Base-by-base conservation (phyloP, 2,113 vertebrate species). In the Rhineura floridana region DNA sequence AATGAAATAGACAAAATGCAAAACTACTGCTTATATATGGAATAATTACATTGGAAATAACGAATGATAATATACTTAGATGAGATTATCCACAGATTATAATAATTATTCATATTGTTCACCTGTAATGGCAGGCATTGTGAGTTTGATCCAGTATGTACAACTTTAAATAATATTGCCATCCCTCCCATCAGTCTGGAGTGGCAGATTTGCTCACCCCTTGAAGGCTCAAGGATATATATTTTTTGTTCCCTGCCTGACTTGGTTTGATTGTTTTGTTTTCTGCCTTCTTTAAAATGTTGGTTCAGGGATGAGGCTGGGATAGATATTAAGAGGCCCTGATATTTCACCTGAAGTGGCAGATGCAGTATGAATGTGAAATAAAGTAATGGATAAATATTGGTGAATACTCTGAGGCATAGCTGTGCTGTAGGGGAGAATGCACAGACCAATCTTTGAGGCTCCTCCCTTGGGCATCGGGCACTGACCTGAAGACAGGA, bases 1-100 rank as follows among this genome's bases (percentile, higher is more conserved):
- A 82, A 73, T 72, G 36, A 87, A 87, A 65, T n/a, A 87, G 70
- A 83, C 11, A 83, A 50, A 7, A 5, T 75, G 70, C 55, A 76
- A 39, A 63, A 42, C 9, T 36, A 39, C 79, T 75, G 50, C 21
- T 63, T 44, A 75, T 82, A 21, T 81, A 82, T 87, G 67, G 30
- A 23, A 30, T 63, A 62, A 76, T 63, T 88, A 23, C 23, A 50
- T 30, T 88, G 81, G 69, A 65, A 88, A 88, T 65, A 30, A 75
- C 50, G 23, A 19, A 81, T 17, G 28, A 50, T 75, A 52, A 13
- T 63, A 36, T 48, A 50, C 33, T 50, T 67, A 69, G 79, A 44
- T 23, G 8, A 62, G 4, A 62, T 82, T 75, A 82, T 25, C 59
- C 23, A 55, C 2, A 19, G 8, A 75, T 19, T 30, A 21, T 75